phyloP scores from a whole-genome alignment of 2,888 invertebrate species.

The Fissipunctia ypsillon region DNA sequence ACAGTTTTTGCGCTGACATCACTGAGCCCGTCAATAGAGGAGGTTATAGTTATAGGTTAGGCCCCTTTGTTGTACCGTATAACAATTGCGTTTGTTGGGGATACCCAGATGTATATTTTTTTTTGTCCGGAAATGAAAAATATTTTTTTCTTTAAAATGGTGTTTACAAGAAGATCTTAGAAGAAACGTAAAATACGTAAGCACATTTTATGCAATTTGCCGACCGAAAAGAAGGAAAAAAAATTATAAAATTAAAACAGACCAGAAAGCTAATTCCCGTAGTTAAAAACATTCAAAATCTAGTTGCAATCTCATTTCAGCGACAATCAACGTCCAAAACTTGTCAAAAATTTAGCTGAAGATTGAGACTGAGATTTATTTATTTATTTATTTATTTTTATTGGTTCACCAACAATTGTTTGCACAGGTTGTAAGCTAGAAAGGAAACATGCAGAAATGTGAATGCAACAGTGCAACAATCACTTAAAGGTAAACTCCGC shows the following conservation, averaged over 20 bases:
- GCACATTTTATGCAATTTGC: background rate
- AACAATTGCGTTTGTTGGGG: background rate
- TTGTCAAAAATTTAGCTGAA: background rate
- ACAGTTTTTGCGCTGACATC: constrained; percentile 43
- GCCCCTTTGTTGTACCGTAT: constrained; percentile 21
- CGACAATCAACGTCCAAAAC: background rate
- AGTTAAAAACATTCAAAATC: too few relatives aligned
- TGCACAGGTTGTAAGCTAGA: too few relatives aligned
- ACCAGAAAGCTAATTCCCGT: background rate
- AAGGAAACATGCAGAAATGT: too few relatives aligned
- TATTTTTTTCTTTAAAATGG: background rate
- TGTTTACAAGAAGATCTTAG: background rate
- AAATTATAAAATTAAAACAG: background rate
- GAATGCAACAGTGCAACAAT: too few relatives aligned
- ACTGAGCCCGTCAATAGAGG: background rate
- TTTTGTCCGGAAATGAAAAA: background rate
- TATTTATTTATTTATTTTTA: too few relatives aligned
- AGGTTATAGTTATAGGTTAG: constrained; percentile 42
- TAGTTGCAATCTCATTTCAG: background rate
- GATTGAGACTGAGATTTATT: background rate
- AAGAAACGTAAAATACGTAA: background rate
- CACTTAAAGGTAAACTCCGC: too few relatives aligned
- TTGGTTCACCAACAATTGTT: too few relatives aligned
- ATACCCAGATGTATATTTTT: background rate
- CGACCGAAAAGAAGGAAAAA: background rate